phyloP scores from a whole-genome alignment of 35 echinoderm and acorn worm genomes.

The Heliocidaris erythrogramma region DNA sequence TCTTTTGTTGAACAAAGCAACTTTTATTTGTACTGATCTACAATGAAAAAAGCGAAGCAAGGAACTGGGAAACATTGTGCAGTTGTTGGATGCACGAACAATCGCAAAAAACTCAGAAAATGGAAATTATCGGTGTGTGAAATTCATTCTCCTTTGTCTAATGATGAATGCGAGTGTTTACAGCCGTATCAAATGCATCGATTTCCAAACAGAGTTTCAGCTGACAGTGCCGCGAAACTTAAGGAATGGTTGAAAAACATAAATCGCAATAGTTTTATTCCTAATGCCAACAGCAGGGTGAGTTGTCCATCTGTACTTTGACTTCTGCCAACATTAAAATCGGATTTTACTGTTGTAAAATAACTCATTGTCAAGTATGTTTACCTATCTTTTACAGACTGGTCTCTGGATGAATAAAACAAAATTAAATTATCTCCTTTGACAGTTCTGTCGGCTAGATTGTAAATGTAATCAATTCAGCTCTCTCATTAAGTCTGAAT shows the following conservation, averaged over 20 bases:
- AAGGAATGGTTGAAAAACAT: constrained; percentile 53
- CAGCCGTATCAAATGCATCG: constrained; percentile 54
- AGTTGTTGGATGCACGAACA: constrained; percentile 49
- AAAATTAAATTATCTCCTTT: too few relatives aligned
- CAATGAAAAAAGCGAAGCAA: constrained; percentile 36
- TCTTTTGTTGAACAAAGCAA: too few relatives aligned
- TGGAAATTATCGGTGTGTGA: constrained; percentile 40
- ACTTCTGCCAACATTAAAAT: too few relatives aligned
- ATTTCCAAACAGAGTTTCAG: constrained; percentile 36
- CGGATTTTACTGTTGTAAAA: too few relatives aligned
- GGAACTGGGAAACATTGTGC: constrained; percentile 54
- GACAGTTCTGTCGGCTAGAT: too few relatives aligned
- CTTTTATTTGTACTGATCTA: background rate
- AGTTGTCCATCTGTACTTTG: background rate
- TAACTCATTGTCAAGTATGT: too few relatives aligned
- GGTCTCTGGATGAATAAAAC: too few relatives aligned
- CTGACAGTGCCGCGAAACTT: background rate
- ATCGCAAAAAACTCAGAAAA: constrained; percentile 30
- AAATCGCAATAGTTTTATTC: too few relatives aligned
- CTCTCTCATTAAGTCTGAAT: too few relatives aligned
- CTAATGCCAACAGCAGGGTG: constrained; percentile 32
- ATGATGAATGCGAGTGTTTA: constrained; percentile 38
- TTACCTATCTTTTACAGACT: too few relatives aligned
- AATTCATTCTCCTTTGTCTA: constrained; percentile 30
- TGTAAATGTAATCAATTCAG: too few relatives aligned